Base-by-base conservation (phyloP, 2,113 vertebrate species). In the Urocolius indicus region DNA sequence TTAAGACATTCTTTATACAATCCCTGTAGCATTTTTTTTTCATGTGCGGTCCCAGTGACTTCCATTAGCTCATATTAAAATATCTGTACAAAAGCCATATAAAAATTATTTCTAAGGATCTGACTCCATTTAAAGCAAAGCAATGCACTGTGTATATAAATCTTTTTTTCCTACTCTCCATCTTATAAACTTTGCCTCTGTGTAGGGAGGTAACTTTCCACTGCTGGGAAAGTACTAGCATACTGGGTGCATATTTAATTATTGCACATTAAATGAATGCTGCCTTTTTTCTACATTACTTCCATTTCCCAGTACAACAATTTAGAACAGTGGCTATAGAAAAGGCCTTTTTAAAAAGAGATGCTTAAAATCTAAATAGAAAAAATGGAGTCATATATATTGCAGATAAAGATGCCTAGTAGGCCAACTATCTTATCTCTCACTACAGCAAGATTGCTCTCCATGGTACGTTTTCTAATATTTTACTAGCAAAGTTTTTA, bases 341-440 rank as follows among this genome's bases (percentile, higher is more conserved):
- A 80, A 2, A 83, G 75, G 66, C 3, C 27, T 52, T 85, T 91
- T 76, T 49, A 11, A 92, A 95, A 92, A 83, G 41, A 51, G 23
- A 21, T 75, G 38, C 36, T 89, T 78, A 75, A 93, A 96, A 85
- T 52, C 59, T 83, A 71, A 93, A 65, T 8, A 91, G 58, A 55
- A 94, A 66, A 90, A 89, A 43, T 2, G 77, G 17, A 84, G 78
- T 68, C 32, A 45, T 49, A 45, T 10, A 4, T 69, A 54, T 62
- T 74, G 81, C 38, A 85, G 46, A 67, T 19, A 71, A 79, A 92
- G 74, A 75, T 36, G n/a, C 45, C 43, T 58, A 59, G 23, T 20
- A 85, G 41, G 65, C 55, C 27, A 84, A 32, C 63, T 65, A 57
- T 88, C 68, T 55, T 49, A 29, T 74, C 41, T 68, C 14, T 61